These are phyloP conservation scores for Parthenolecanium corni DNA, from an alignment of 2,888 invertebrate genomes.

Conservation along the genomic window DNA sequence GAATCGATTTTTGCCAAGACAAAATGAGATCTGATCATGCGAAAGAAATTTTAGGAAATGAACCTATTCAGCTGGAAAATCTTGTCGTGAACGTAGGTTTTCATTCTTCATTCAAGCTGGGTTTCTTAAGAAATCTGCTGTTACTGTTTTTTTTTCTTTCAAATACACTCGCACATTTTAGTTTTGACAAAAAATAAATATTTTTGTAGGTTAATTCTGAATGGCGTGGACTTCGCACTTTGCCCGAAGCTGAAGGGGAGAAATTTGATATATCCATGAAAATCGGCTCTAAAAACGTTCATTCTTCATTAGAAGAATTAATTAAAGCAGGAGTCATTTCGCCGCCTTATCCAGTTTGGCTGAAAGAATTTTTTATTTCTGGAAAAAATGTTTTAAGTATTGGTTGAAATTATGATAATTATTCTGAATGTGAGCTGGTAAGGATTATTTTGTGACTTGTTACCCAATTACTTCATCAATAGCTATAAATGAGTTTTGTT, in stretches of 20 bases:
- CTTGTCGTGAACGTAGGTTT: conserved; percentile 6
- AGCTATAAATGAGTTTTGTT: too few species aligned
- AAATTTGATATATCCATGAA: background rate
- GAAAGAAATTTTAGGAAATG: conserved; percentile 16
- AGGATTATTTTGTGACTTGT: background rate
- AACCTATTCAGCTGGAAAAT: conserved; percentile 4
- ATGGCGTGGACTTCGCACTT: conserved; percentile 12
- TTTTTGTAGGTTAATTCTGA: background rate
- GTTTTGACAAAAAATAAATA: background rate
- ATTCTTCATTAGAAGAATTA: conserved; percentile 1
- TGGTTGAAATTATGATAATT: background rate
- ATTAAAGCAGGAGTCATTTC: background rate
- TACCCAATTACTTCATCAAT: too few species aligned
- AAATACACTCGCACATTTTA: background rate
- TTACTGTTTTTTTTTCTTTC: background rate
- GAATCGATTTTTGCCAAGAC: conserved; percentile 12
- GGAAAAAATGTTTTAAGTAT: conserved; percentile 21
- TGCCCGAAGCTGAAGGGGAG: conserved; percentile 3
- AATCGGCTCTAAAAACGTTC: conserved; percentile 10
- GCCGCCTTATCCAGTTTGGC: conserved; percentile 9
- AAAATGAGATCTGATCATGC: conserved; percentile 12
- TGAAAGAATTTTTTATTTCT: conserved; percentile 16
- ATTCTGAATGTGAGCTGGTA: background rate
- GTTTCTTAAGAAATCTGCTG: background rate
- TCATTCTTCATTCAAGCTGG: background rate